These are phyloP conservation scores for Drosophila ogumai DNA, from an alignment of 1,140 invertebrate species.

Conservation along the genomic window DNA sequence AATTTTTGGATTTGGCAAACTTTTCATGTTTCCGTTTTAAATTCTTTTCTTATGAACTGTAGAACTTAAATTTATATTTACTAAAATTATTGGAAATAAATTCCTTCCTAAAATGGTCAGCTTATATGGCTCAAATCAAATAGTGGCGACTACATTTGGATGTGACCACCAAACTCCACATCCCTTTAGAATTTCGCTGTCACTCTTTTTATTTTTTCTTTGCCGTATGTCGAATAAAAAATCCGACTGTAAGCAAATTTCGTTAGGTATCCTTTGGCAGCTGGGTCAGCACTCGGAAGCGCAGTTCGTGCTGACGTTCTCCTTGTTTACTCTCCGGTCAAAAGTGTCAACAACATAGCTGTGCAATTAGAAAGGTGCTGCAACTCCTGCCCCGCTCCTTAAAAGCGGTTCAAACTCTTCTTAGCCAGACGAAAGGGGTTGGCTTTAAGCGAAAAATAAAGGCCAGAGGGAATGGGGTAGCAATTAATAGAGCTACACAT, in stretches of 20 bases:
- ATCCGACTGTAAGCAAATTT: conserved; percentile 37
- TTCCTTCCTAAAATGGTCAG: background rate
- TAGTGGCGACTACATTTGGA: background rate
- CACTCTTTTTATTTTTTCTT: background rate
- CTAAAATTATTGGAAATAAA: background rate
- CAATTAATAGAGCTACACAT: conserved; percentile 54
- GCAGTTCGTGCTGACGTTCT: conserved; percentile 42
- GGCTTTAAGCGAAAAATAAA: conserved; percentile 25
- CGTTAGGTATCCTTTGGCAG: conserved; percentile 37
- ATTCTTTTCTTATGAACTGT: too few relatives aligned
- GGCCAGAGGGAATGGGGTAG: conserved; percentile 5
- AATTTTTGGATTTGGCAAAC: background rate
- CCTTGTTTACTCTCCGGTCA: conserved; percentile 41
- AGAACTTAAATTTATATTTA: background rate
- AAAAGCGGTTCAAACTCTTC: background rate
- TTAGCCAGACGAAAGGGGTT: background rate
- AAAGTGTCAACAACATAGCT: conserved; percentile 64
- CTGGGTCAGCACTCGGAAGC: conserved; percentile 46
- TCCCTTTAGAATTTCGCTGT: conserved; percentile 4
- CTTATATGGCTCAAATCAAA: background rate
- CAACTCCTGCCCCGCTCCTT: conserved; percentile 2
- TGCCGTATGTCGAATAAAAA: conserved; percentile 19
- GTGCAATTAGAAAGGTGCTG: conserved; percentile 55
- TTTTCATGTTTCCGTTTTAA: background rate
- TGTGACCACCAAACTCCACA: background rate